Evolutionary conservation across 1,140 invertebrate species (phyloP).

Genomic region (Papilio machaon): DNA sequence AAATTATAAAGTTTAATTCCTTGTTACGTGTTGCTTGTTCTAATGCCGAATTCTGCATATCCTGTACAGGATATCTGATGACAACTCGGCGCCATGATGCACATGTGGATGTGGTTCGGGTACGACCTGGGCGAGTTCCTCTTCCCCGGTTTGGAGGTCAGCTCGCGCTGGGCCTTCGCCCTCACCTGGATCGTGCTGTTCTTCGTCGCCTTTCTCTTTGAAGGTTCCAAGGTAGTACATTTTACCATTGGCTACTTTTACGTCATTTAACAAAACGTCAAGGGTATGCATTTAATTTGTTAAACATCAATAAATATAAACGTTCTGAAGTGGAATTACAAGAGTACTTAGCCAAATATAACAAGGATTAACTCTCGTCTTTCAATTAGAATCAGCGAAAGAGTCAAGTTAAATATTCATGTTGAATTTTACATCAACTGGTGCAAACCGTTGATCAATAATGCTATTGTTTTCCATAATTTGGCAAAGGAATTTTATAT

Average conservation of each 20-base stretch:
- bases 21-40: no score
- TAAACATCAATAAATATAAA: no score
- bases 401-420: no score
- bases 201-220: constrained; percentile 81
- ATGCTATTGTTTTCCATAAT: no score
- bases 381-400: no score
- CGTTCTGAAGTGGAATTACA: no score
- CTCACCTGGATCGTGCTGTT: constrained; percentile 81
- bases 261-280: no score
- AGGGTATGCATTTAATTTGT: no score
- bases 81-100: constrained; percentile 68
- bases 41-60: background rate
- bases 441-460: no score
- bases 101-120: constrained; percentile 84
- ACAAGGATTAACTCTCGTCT: no score
- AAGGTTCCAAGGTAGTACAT: constrained; percentile 81
- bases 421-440: no score
- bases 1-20: background rate
- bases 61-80: constrained; percentile 24
- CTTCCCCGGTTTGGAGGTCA: constrained; percentile 81
- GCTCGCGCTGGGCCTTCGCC: constrained; percentile 75
- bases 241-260: background rate
- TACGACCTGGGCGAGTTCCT: constrained; percentile 82
- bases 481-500: background rate
- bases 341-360: no score